Base-by-base conservation (phyloP, 2,888 invertebrate genomes). In the Blastobasis adustella region DNA sequence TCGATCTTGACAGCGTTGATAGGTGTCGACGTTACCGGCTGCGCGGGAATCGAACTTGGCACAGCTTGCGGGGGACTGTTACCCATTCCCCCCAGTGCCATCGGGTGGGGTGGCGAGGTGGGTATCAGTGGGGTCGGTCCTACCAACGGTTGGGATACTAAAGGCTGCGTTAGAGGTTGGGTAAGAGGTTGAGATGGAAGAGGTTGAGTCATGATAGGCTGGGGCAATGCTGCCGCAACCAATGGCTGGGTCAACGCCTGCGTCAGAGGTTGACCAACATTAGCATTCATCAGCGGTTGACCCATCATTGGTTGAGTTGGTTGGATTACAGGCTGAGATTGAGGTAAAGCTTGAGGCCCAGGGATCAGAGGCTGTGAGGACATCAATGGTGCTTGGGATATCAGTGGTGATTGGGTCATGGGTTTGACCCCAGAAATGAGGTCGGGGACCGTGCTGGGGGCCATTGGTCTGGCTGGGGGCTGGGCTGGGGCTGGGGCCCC, bases 1-100 rank as follows among this genome's bases (percentile, higher is more conserved):
- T 86, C 85, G 44, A 63, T 75, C 47, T 76, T 83, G 8, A 81
- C 58, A 0, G 80, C 75, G 0, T 79, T 76, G 0, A 89, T 76
- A 0, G 88, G 87, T 0, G 87, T 89, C 0, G 87, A 87, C 0
- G 88, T 87, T 0, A 89, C 67, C 0, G 87, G 85, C 51, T 85
- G 89, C 40, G 60, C 59, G 8, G 67, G 52, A 37, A 68, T 58
- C 46, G 72, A 59, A 58, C 72, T 67, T 0, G 69, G 71, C 0
- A 71, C 55, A 10, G 62, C 58, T 39, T 79, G 71, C 0, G 83
- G 81, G 0, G 87, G 85, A 23, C 83, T 84, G 51, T 66, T 73
- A 1, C 78, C 58, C 52, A 82, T 43, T 0, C 79, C 79, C 0
- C 70, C 74, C 5, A 74, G 64, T 0, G 76, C 67, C 5, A 53